These are phyloP conservation scores for Tokudaia muenninki DNA, from an alignment of 2,797 vertebrate species.

Conservation along the genomic window DNA sequence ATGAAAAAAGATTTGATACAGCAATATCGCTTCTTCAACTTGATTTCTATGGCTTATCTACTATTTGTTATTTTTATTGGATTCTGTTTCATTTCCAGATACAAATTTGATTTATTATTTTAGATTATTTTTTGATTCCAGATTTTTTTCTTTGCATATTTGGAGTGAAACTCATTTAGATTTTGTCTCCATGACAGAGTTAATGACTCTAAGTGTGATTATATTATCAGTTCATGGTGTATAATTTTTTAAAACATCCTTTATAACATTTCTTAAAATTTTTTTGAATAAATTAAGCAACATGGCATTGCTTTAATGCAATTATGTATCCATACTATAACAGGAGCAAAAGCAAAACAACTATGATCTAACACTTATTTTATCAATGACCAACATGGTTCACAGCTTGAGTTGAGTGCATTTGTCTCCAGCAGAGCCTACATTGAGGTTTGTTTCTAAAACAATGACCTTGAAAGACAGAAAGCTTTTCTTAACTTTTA, in stretches of 20 bases:
- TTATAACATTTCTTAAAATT: slow-evolving; percentile 66
- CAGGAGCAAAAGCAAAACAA: background rate
- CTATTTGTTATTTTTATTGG: slow-evolving; percentile 14
- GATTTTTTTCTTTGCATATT: slow-evolving; percentile 27
- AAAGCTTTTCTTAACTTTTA: background rate
- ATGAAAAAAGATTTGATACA: background rate
- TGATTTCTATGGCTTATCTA: background rate
- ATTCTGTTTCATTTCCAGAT: slow-evolving; percentile 47
- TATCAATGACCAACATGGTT: background rate
- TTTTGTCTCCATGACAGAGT: slow-evolving; percentile 70
- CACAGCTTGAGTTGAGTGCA: background rate
- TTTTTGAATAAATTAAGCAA: slow-evolving; percentile 66
- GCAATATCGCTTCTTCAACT: background rate
- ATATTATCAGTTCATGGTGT: slow-evolving; percentile 67
- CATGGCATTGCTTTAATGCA: slow-evolving; percentile 67
- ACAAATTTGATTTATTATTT: background rate
- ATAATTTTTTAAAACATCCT: background rate
- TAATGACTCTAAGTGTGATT: slow-evolving; percentile 53
- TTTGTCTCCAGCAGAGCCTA: background rate
- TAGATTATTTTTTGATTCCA: background rate
- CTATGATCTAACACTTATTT: background rate
- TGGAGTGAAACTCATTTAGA: slow-evolving; percentile 39
- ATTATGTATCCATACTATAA: slow-evolving; percentile 21
- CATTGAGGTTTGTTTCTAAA: background rate
- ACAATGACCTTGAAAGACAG: no score